Conservation (phyloP, 2,113 vertebrate genomes). For the Hippotragus niger region DNA sequence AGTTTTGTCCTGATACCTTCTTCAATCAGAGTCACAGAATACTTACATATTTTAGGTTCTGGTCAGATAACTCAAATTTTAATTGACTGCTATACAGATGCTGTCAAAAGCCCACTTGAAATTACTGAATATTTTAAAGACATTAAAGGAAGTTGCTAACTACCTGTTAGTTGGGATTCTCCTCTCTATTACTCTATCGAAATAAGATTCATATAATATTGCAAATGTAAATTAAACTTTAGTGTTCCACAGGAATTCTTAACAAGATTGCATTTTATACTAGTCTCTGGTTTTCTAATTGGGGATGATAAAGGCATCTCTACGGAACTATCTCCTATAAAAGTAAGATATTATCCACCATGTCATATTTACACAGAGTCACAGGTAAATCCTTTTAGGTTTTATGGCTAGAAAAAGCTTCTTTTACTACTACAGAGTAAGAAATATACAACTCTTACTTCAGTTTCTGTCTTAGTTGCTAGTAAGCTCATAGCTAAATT, state of each 20-base stretch:
- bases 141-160: neutral
- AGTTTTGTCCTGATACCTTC: neutral
- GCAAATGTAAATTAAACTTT: constrained; percentile 5
- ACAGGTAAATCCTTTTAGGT: neutral
- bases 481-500: neutral
- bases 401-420: neutral
- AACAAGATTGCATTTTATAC: neutral
- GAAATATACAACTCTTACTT: neutral
- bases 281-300: constrained; percentile 9
- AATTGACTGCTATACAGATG: neutral
- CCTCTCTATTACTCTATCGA: neutral
- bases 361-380: neutral
- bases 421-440: neutral
- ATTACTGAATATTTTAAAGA: constrained; percentile 1
- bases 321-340: neutral
- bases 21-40: neutral
- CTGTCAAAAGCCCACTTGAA: neutral
- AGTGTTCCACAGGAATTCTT: neutral
- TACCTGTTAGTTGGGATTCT: neutral
- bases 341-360: neutral
- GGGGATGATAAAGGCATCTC: neutral
- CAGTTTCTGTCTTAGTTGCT: neutral
- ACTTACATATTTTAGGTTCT: neutral
- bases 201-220: neutral
- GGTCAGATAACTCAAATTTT: neutral